Evolutionary conservation across 1,140 invertebrate genomes (phyloP).

Genomic region (Tetramorium alpestre): DNA sequence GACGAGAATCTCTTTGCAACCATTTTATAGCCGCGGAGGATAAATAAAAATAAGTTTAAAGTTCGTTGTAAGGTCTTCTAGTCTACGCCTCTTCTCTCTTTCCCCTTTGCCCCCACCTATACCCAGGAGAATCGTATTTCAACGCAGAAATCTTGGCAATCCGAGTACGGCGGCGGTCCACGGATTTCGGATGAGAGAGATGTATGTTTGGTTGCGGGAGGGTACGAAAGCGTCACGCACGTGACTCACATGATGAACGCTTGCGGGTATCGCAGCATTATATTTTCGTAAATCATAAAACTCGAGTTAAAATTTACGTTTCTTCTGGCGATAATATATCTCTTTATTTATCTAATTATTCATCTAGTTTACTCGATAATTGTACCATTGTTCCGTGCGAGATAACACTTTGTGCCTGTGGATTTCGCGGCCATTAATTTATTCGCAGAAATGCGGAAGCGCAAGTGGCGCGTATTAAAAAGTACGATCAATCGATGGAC

Average conservation of each 20-base stretch:
- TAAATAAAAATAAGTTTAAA: conserved; percentile 59
- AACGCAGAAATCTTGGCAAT: conserved; percentile 54
- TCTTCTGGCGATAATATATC: neutral
- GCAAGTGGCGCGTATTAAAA: conserved; percentile 35
- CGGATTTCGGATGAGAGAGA: conserved; percentile 63
- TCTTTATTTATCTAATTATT: neutral
- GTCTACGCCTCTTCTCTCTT: conserved; percentile 2
- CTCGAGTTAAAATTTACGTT: conserved; percentile 15
- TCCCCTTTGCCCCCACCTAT: neutral
- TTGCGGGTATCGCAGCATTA: conserved; percentile 4
- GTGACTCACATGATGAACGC: conserved; percentile 46
- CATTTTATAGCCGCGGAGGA: conserved; percentile 57
- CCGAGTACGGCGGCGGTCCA: conserved; percentile 17
- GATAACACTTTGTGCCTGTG: neutral
- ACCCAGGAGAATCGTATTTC: conserved; percentile 56
- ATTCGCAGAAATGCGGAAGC: neutral
- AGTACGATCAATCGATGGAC: conserved; percentile 24
- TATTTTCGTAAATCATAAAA: conserved; percentile 37
- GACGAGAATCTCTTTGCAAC: conserved; percentile 33
- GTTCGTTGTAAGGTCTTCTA: conserved; percentile 40
- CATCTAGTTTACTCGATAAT: neutral
- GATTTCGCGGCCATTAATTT: neutral
- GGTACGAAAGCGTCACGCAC: conserved; percentile 38
- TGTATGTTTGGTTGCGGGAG: conserved; percentile 44
- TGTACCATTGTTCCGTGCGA: neutral